Percentiles rank a stretch among this genome's conserved stretches.
Conservation (phyloP, 2,888 invertebrate genomes). For the Megamerina dolium region DNA sequence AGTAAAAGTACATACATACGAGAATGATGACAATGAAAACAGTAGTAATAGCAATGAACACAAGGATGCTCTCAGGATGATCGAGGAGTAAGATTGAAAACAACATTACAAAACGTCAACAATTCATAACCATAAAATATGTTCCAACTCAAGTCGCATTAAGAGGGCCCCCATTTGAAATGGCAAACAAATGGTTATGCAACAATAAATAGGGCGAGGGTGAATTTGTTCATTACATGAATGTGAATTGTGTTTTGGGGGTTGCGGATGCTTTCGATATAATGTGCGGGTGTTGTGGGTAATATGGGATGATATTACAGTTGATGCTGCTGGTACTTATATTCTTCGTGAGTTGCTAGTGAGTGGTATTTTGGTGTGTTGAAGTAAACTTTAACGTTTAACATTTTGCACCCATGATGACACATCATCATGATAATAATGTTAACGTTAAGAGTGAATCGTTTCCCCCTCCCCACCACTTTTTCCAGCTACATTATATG, state of each 20-base stretch:
- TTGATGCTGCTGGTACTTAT: no score
- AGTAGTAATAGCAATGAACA: no score
- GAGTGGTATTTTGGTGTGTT: neutral
- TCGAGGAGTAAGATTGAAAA: constrained; percentile 20
- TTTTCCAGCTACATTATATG: no score
- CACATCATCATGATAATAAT: neutral
- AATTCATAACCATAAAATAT: constrained; percentile 34
- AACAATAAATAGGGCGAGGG: constrained; percentile 4
- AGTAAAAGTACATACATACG: constrained; percentile 4
- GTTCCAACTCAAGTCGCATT: constrained; percentile 29
- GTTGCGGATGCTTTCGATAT: no score
- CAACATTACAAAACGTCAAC: constrained; percentile 21
- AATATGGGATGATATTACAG: no score
- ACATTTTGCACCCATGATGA: constrained; percentile 4
- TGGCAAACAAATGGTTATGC: neutral
- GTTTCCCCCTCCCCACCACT: no score
- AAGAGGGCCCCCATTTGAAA: constrained; percentile 8
- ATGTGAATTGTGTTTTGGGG: neutral
- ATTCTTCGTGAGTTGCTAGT: no score
- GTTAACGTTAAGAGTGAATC: constrained; percentile 1
- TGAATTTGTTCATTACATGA: constrained; percentile 4
- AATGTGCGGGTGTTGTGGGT: constrained; percentile 3
- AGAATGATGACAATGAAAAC: neutral
- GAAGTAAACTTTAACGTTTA: constrained; percentile 8
- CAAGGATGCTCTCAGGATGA: constrained; percentile 9